Percentiles rank a stretch among this genome's conserved stretches.
Evolutionary conservation across 2,888 invertebrate genomes (phyloP).

Genomic region (Neoscelio sp.): DNA sequence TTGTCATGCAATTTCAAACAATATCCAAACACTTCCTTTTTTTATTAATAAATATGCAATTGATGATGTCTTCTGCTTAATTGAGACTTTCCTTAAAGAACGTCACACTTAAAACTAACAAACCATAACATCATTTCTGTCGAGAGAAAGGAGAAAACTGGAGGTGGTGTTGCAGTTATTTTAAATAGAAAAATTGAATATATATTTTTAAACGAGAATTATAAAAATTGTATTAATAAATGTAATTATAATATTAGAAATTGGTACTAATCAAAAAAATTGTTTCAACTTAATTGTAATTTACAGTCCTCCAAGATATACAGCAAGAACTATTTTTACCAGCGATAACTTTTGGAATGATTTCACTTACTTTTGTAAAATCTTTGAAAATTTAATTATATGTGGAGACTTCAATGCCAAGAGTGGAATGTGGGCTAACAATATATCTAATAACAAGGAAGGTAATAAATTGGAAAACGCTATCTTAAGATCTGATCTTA

Average conservation of each 20-base stretch:
- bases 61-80: slow-evolving; percentile 10
- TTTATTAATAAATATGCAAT: slow-evolving; percentile 3
- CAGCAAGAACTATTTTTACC: no score
- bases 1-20: background rate
- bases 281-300: background rate
- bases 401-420: slow-evolving; percentile 29
- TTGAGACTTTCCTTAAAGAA: background rate
- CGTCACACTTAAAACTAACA: background rate
- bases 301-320: slow-evolving; percentile 18
- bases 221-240: background rate
- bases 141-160: background rate
- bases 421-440: background rate
- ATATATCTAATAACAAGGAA: background rate
- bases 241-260: no score
- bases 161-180: slow-evolving; percentile 1
- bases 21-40: background rate
- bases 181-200: slow-evolving; percentile 9
- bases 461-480: slow-evolving; percentile 15
- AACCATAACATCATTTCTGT: background rate
- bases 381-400: background rate
- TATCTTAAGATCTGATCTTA: background rate
- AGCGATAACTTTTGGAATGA: background rate
- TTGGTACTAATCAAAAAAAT: no score
- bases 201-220: background rate
- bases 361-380: slow-evolving; percentile 3